A percentile compares a stretch with the other conserved stretches of the same genome.
Evolutionary conservation across 2,888 invertebrate genomes (phyloP).

Genomic region (Phaonia tiefii): DNA sequence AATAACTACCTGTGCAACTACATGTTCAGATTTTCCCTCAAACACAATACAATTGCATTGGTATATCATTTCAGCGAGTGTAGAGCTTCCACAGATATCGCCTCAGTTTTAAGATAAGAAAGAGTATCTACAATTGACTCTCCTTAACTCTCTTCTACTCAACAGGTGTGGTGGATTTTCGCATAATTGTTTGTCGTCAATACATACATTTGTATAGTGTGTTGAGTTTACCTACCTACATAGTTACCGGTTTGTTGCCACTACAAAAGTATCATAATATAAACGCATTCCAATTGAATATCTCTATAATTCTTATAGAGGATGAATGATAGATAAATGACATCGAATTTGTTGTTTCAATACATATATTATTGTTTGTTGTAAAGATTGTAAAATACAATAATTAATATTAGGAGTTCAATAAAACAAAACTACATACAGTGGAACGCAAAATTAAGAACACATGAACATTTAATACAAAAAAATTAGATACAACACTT

Average conservation of each 20-base stretch:
- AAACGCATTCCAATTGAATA: slow-evolving; percentile 22
- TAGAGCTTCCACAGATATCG: slow-evolving; percentile 45
- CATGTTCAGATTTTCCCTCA: slow-evolving; percentile 34
- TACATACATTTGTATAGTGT: background rate
- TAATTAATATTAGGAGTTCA: no score
- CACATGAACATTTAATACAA: no score
- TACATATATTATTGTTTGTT: background rate
- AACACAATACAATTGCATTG: background rate
- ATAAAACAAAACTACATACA: slow-evolving; percentile 28
- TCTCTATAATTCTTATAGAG: background rate
- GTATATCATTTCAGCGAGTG: background rate
- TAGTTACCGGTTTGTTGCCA: slow-evolving; percentile 18
- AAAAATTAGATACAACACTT: no score
- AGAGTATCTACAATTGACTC: no score
- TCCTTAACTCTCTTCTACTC: slow-evolving; percentile 18
- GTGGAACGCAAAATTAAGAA: no score
- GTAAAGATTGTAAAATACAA: slow-evolving; percentile 28
- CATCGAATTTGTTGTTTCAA: no score
- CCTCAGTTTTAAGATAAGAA: slow-evolving; percentile 52
- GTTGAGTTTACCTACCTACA: background rate
- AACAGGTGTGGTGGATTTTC: slow-evolving; percentile 38
- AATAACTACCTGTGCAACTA: slow-evolving; percentile 52
- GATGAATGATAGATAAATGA: background rate
- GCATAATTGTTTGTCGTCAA: background rate
- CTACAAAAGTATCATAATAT: background rate